These are phyloP conservation scores for Hololepta plana DNA, from an alignment of 2,888 invertebrate species.

Conservation along the genomic window DNA sequence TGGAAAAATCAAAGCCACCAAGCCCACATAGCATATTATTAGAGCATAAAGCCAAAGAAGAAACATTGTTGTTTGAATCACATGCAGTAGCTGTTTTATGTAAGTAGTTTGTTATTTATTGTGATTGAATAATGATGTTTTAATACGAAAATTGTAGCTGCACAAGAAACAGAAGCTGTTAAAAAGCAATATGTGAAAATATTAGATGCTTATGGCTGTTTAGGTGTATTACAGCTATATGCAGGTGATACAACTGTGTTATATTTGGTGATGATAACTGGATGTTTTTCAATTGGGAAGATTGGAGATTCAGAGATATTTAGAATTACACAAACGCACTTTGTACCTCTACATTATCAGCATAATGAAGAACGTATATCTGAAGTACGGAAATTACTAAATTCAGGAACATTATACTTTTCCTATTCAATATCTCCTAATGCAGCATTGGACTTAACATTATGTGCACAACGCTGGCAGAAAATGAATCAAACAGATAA, in stretches of 20 bases:
- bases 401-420: slow-evolving; percentile 98
- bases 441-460: slow-evolving; percentile 63
- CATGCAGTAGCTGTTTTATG: slow-evolving; percentile 75
- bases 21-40: slow-evolving; percentile 79
- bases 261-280: slow-evolving; percentile 85
- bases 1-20: slow-evolving; percentile 73
- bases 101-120: slow-evolving; percentile 26
- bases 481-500: slow-evolving; percentile 74
- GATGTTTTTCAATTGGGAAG: slow-evolving; percentile 93
- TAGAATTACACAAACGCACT: slow-evolving; percentile 81
- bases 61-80: slow-evolving; percentile 80
- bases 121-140: slow-evolving; percentile 6
- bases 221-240: slow-evolving; percentile 82
- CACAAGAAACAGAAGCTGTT: slow-evolving; percentile 76
- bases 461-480: slow-evolving; percentile 80
- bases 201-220: slow-evolving; percentile 86
- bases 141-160: slow-evolving; percentile 30
- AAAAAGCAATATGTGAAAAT: slow-evolving; percentile 81
- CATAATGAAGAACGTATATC: slow-evolving; percentile 39
- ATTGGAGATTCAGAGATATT: slow-evolving; percentile 90
- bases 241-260: slow-evolving; percentile 68
- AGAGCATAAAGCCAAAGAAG: slow-evolving; percentile 74
- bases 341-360: slow-evolving; percentile 69
- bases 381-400: slow-evolving; percentile 69
- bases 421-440: slow-evolving; percentile 44